Evolutionary conservation across 2,113 vertebrate species (phyloP), one percentile per base, ranked within the genome.

Genomic region (Hippocampus abdominalis): DNA sequence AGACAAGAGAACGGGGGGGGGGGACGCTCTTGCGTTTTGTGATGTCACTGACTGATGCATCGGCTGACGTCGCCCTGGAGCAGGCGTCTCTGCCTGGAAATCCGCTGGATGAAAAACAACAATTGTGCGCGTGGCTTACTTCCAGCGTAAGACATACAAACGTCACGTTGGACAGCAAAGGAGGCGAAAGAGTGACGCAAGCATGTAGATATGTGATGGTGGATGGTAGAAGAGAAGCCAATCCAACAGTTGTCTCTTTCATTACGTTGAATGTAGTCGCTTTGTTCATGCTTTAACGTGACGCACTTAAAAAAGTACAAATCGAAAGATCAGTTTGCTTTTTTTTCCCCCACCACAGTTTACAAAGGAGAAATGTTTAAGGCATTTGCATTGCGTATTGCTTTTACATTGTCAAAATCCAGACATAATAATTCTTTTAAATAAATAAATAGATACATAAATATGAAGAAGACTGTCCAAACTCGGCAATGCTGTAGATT

Each of bases 241-340:
- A 77, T 75, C 81, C 53, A 49, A 64, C 81, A 69, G 40, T 69
- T 68, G 61, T 83, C 86, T 76, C 73, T 75, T 76, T 79, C 74
- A 86, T 79, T 85, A 79, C 80, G 79, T 86, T 84, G 89, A 92
- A 91, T 91, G 89, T 84, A 68, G 82, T 87, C 87, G 74, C 80
- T 82, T 86, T 85, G 86, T 86, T 68, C 88, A 89, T 89, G 85
- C 88, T 85, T 86, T 76, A 40, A 82, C 49, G 78, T 72, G 81
- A 81, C 77, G 81, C 73, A 78, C 42, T 66, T 63, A 66, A 76
- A 69, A 69, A 69, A 46, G 12, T 29, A 68, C 48, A 78, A 75
- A 78, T 71, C 49, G 51, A 75, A 64, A 75, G 72, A 87, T 77
- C 72, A 79, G 75, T 67, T 49, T 82, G 83, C 23, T 64, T 77